Evolutionary conservation across 2,797 vertebrate species (phyloP).

Genomic region (Stomatorhinus walkeri): DNA sequence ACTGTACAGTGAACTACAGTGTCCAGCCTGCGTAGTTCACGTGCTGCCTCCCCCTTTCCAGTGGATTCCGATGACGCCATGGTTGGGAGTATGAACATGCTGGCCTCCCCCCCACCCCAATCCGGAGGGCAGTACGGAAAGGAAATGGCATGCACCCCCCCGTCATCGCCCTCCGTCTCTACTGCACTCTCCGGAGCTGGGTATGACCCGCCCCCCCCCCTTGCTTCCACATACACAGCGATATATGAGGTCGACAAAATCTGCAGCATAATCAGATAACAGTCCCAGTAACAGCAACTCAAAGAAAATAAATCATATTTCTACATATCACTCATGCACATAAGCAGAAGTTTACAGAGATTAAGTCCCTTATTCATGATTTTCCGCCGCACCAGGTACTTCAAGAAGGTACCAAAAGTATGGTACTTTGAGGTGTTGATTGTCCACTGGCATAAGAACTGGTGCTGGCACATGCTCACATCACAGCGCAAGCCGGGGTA

Average conservation of each 20-base stretch:
- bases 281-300: background rate
- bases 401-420: background rate
- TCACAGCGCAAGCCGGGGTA: background rate
- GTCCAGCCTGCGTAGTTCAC: background rate
- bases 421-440: background rate
- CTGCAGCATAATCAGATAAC: background rate
- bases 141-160: constrained; percentile 48
- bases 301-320: background rate
- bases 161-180: constrained; percentile 51
- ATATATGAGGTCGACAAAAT: background rate
- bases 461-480: background rate
- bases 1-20: background rate
- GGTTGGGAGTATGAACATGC: constrained; percentile 56
- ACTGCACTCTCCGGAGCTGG: constrained; percentile 48
- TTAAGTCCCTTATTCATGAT: background rate
- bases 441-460: background rate
- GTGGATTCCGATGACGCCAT: constrained; percentile 73
- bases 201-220: constrained; percentile 28
- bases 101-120: constrained; percentile 50
- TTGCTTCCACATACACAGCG: constrained; percentile 26
- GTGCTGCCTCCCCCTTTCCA: constrained; percentile 9
- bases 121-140: constrained; percentile 38
- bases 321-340: background rate
- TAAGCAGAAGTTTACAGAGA: background rate
- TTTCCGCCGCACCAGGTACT: background rate